Evolutionary conservation across 1,140 invertebrate species (phyloP).

Genomic region (Bemisia tabaci): DNA sequence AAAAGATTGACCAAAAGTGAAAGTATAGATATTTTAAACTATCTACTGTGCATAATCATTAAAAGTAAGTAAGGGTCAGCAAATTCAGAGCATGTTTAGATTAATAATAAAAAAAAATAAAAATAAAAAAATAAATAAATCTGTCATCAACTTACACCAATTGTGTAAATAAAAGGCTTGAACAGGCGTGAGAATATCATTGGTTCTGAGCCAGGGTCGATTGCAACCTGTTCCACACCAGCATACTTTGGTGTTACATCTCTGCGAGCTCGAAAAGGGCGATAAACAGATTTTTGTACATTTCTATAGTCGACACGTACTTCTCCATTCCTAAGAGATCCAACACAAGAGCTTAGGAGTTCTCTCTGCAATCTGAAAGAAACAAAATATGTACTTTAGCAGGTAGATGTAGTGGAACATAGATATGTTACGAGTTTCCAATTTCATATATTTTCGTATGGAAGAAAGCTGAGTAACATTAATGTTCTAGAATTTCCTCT

Average conservation of each 20-base stretch:
- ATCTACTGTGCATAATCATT: too few species aligned
- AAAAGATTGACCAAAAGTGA: too few species aligned
- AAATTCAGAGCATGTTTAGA: too few species aligned
- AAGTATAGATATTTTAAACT: too few species aligned
- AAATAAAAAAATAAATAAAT: too few species aligned
- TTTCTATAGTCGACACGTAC: background rate
- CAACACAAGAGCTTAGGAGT: background rate
- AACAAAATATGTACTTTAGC: too few species aligned
- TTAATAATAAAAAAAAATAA: background rate
- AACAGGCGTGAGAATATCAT: background rate
- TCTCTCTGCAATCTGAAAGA: background rate
- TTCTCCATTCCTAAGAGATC: background rate
- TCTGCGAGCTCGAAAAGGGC: background rate
- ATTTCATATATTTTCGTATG: too few species aligned
- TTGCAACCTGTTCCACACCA: background rate
- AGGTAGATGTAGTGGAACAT: too few species aligned
- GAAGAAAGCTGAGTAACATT: too few species aligned
- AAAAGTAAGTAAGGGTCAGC: too few species aligned
- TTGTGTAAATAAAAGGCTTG: background rate
- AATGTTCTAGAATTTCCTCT: too few species aligned
- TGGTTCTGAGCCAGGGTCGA: background rate
- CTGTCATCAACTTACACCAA: background rate
- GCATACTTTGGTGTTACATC: background rate
- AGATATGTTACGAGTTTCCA: too few species aligned
- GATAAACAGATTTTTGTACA: background rate